Evolutionary conservation across 2,113 vertebrate species (phyloP).

Genomic region (Azemiops feae): DNA sequence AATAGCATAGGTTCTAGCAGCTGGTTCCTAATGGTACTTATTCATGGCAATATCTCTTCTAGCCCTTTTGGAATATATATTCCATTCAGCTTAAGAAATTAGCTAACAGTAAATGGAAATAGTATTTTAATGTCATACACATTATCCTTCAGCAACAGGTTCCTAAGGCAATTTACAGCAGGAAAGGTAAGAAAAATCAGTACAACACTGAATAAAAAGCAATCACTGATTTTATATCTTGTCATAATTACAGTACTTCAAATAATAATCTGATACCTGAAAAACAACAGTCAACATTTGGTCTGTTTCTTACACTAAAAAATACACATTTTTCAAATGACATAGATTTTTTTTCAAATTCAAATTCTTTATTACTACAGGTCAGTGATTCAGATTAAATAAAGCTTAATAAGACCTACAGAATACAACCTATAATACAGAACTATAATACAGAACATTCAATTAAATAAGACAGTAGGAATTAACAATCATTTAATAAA

Average conservation of each 20-base stretch:
- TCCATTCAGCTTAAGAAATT: not conserved
- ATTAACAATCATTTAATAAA: not conserved
- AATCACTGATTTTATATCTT: not conserved
- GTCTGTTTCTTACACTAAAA: not conserved
- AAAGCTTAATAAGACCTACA: not conserved
- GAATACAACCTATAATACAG: not conserved
- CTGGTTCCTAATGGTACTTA: not conserved
- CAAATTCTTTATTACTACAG: not conserved
- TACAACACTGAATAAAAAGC: not conserved
- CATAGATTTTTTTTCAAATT: not conserved
- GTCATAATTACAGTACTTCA: not conserved
- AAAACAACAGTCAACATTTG: not conserved
- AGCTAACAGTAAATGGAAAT: not conserved
- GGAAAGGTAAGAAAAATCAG: not conserved
- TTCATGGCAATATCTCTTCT: not conserved
- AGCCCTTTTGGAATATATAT: not conserved
- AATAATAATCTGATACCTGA: not conserved
- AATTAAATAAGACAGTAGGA: not conserved
- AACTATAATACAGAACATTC: not conserved
- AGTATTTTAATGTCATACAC: not conserved
- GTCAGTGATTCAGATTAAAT: not conserved
- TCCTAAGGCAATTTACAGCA: not conserved
- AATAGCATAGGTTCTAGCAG: not conserved
- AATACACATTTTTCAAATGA: not conserved
- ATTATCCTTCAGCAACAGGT: not conserved